Conservation (phyloP, 30 jellyfish, hydroid and myxozoan species). For the Rhopilema esculentum region DNA sequence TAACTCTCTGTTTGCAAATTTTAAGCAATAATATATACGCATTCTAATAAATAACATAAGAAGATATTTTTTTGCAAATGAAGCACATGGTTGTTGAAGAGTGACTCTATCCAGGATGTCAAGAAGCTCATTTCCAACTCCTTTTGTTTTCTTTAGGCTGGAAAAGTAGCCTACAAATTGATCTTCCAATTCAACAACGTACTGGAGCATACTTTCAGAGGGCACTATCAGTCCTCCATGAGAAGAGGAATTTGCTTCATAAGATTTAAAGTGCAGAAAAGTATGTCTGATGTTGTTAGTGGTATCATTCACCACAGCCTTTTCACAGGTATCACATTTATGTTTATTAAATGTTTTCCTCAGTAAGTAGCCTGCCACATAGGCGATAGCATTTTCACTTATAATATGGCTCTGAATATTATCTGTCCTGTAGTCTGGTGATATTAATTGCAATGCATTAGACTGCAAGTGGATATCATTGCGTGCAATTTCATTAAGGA, state of each 20-base stretch:
- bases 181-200: constrained; percentile 9
- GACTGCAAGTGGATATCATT: too few relatives aligned
- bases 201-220: constrained; percentile 1
- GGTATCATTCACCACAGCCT: constrained; percentile 2
- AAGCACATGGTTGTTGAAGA: background rate
- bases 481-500: too few relatives aligned
- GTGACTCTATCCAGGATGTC: constrained; percentile 5
- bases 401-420: constrained; percentile 15
- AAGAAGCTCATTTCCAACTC: constrained; percentile 15
- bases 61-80: background rate
- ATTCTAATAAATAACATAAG: constrained; percentile 9
- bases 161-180: background rate
- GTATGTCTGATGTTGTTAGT: background rate
- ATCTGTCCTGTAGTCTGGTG: background rate
- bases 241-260: constrained; percentile 24
- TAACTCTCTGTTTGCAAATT: constrained; percentile 5
- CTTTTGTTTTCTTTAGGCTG: constrained; percentile 9
- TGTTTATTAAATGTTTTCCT: constrained; percentile 13
- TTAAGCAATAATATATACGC: constrained; percentile 16
- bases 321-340: constrained; percentile 5
- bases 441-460: background rate
- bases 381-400: constrained; percentile 42
- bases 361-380: constrained; percentile 36
- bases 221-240: constrained; percentile 43
- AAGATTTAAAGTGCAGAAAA: constrained; percentile 27